These are phyloP conservation scores for Arvicanthis niloticus DNA, from an alignment of 2,113 vertebrate genomes.

Conservation along the genomic window DNA sequence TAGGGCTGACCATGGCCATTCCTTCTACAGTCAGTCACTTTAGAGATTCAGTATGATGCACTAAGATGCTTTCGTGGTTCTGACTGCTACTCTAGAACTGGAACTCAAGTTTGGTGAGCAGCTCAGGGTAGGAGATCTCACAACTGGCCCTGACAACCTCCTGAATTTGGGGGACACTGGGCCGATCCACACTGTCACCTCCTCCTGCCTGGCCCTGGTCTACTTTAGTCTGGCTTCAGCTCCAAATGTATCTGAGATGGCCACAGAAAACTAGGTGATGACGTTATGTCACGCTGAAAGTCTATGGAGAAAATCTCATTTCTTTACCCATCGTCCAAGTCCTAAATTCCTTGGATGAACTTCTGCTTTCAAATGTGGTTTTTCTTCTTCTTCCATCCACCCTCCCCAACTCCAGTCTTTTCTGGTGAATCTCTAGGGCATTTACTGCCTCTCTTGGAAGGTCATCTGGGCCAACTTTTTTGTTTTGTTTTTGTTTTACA, in stretches of 20 bases:
- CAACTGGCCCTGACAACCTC: too few species aligned
- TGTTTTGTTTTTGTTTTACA: not conserved
- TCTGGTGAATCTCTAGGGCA: conserved; percentile 32
- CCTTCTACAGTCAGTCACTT: not conserved
- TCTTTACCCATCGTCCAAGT: conserved; percentile 18
- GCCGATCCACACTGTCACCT: not conserved
- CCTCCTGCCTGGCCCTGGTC: not conserved
- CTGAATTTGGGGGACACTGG: not conserved
- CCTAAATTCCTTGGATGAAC: not conserved
- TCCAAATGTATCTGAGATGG: not conserved
- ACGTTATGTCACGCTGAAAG: conserved; percentile 39
- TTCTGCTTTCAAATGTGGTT: not conserved
- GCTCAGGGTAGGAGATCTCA: not conserved
- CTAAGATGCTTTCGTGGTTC: not conserved
- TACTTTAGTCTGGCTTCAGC: not conserved
- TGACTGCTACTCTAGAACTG: not conserved
- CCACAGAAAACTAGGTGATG: not conserved
- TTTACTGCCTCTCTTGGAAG: conserved; percentile 45
- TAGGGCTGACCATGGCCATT: too few species aligned
- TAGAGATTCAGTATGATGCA: conserved; percentile 7
- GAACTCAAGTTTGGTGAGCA: not conserved
- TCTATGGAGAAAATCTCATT: not conserved
- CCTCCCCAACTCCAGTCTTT: not conserved
- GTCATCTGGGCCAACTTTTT: not conserved
- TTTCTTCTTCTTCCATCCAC: not conserved